Percentiles rank a stretch among this genome's conserved stretches.
Conservation (phyloP, 2,888 invertebrate genomes). For the Chloromyia formosa region DNA sequence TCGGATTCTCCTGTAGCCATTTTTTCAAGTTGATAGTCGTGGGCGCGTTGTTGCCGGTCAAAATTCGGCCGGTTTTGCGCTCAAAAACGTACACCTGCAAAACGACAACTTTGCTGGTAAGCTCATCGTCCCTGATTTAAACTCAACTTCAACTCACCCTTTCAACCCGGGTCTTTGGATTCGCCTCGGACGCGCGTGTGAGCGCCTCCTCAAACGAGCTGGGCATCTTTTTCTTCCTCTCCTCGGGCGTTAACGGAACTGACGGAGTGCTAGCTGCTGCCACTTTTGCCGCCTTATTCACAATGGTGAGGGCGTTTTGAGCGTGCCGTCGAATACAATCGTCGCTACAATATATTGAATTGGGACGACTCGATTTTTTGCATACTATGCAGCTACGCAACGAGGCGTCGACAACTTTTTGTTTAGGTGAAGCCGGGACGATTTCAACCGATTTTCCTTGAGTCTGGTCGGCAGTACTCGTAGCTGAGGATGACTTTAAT, state of each 20-base stretch:
- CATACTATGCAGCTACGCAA: conserved; percentile 75
- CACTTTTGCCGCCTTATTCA: conserved; percentile 56
- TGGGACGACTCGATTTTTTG: conserved; percentile 77
- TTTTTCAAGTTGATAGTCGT: conserved; percentile 79
- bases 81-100: conserved; percentile 80
- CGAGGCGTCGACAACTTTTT: conserved; percentile 40
- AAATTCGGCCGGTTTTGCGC: conserved; percentile 76
- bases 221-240: conserved; percentile 60
- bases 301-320: conserved; percentile 68
- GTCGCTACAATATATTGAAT: conserved; percentile 89
- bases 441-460: background rate
- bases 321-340: conserved; percentile 87
- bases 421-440: conserved; percentile 45
- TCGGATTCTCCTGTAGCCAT: conserved; percentile 88
- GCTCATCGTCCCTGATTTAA: too few relatives aligned
- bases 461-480: background rate
- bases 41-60: conserved; percentile 84
- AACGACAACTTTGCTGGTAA: conserved; percentile 19
- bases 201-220: conserved; percentile 62
- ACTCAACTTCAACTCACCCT: conserved; percentile 55
- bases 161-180: conserved; percentile 54
- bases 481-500: background rate
- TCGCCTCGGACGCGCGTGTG: conserved; percentile 56
- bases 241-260: conserved; percentile 52
- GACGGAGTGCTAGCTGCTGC: conserved; percentile 47